phyloP scores from a whole-genome alignment of 2,113 vertebrate species.

The Hyaena hyaena region DNA sequence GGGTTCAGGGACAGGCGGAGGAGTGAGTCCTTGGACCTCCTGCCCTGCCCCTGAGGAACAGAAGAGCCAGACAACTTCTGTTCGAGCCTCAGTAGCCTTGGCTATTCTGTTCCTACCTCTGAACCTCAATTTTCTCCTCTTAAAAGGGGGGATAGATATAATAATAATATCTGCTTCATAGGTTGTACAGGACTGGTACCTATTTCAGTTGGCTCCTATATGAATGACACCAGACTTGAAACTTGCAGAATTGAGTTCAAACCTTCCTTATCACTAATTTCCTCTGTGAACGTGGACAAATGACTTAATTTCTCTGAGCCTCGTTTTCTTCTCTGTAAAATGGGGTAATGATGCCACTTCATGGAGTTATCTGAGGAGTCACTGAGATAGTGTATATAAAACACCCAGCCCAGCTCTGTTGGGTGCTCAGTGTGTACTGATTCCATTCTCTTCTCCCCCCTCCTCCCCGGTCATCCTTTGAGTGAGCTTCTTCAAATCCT shows the following conservation, averaged over 20 bases:
- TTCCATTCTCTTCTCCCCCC: neutral
- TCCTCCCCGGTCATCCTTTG: neutral
- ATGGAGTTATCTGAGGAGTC: neutral
- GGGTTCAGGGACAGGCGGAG: fast-evolving
- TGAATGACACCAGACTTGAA: neutral
- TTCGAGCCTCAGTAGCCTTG: neutral
- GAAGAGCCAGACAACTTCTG: neutral
- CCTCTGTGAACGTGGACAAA: neutral
- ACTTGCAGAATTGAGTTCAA: neutral
- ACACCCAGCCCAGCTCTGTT: neutral
- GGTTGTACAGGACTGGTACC: neutral
- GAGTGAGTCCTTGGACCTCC: neutral
- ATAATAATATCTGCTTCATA: neutral
- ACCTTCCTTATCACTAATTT: neutral
- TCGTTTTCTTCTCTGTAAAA: neutral
- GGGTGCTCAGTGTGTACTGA: neutral
- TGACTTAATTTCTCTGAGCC: neutral
- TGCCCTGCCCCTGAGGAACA: neutral
- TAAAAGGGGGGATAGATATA: neutral
- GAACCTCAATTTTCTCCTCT: neutral
- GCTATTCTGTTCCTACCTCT: neutral
- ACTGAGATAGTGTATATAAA: too few relatives aligned
- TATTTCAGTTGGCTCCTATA: neutral
- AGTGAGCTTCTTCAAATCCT: neutral
- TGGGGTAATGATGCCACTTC: neutral